phyloP scores from a whole-genome alignment of 2,797 vertebrate species.

The Cirrhinus molitorella region DNA sequence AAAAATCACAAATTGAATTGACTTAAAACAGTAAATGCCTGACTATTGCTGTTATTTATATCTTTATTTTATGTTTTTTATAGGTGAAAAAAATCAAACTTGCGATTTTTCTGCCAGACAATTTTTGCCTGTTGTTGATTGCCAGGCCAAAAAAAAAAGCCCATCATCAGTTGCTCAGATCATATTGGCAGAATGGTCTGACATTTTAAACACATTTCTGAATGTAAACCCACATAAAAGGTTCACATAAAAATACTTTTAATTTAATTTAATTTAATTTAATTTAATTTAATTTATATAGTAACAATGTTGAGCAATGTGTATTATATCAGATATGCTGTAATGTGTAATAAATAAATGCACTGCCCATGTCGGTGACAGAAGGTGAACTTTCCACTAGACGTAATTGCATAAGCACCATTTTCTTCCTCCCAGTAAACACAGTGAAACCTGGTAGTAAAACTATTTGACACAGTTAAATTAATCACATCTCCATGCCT shows the following conservation, averaged over 20 bases:
- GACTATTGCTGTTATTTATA: no score
- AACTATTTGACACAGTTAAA: conserved; percentile 53
- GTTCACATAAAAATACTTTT: not conserved
- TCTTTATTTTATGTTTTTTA: no score
- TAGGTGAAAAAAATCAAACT: no score
- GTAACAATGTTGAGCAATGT: not conserved
- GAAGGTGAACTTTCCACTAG: conserved; percentile 26
- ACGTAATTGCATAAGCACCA: conserved; percentile 24
- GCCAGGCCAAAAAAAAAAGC: no score
- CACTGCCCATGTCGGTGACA: conserved; percentile 25
- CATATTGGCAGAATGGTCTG: no score
- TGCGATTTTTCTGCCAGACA: no score
- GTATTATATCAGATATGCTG: not conserved
- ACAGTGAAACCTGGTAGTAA: conserved; percentile 41
- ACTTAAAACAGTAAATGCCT: no score
- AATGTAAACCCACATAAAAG: not conserved
- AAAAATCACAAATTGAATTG: no score
- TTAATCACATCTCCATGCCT: conserved; percentile 64
- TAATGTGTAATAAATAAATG: not conserved
- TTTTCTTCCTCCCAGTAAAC: conserved; percentile 42
- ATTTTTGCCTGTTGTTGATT: no score
- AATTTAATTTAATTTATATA: no score
- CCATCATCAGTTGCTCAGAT: no score
- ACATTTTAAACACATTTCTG: not conserved
- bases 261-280: no score